Base-by-base conservation (phyloP, 1,140 invertebrate species). In the Drosophila mauritiana region DNA sequence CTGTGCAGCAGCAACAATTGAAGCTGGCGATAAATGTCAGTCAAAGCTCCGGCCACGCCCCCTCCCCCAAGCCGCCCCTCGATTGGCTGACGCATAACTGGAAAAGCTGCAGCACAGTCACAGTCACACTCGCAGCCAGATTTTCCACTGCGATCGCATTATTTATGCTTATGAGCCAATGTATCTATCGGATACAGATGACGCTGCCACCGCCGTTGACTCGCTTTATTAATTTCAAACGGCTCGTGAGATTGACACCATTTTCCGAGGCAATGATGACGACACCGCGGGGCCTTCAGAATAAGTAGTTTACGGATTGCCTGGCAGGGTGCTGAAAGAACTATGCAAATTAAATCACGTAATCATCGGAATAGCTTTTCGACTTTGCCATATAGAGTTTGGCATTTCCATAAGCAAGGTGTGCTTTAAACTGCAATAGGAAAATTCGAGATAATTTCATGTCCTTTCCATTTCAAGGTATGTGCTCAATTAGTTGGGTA, bases 11-110 rank as follows among this genome's bases (percentile, higher is more conserved):
- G 25, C 58, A 62, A 70, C 68, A 70, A 70, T 79, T 59, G 65
- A 80, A 74, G 64, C 78, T 63, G 69, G 84, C 84, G 84, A 89
- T 88, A 88, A 88, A 88, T 88, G 84, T 89, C 84, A 88, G 84
- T 88, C 84, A 89, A 88, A 73, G 64, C 68, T 74, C 34, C 46
- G 54, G 67, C 81, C 81, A 85, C 77, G 64, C 78, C 79, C 27
- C 56, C 78, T 54, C n/a, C 51, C 48, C 11, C 46, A 45, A 27
- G 13, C 31, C 20, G 4, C 22, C 43, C 13, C 7, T 2, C 27
- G 56, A 76, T 58, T 45, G 73, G 73, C 67, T 86, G 82, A 86
- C 82, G 82, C 82, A 86, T 86, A 79, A 67, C 63, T 77, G 49
- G 49, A 68, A 82, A 82, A 59, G 65, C 59, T 42, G 22, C 10